Evolutionary conservation across 2,888 invertebrate species (phyloP), one percentile per base, ranked within the genome.

Genomic region (Drosophila anceps): DNA sequence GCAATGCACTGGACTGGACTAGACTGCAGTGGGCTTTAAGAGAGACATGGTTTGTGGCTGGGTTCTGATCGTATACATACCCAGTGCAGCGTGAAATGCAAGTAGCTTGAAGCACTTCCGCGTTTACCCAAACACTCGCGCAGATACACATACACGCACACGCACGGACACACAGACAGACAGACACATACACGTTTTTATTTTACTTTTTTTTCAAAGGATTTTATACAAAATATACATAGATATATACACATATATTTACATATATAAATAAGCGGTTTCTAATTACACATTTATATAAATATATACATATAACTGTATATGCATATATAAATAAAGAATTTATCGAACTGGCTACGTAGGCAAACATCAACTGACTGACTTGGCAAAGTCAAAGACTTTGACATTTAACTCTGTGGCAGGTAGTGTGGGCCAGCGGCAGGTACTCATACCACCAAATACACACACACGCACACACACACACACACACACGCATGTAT

Each of bases 31-130:
- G n/a, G n/a, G n/a, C n/a, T n/a, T n/a, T n/a, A n/a, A n/a, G n/a
- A 31, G 18, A 13, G 6, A 4, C 8, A 8, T 4, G 44, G 1
- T n/a, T 2, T 20, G 7, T 7, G 12, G 4, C 1, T 12, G 15
- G 24, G 6, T 6, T 29, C 13, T 8, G 10, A 20, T 33, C 29
- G 27, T 18, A 54, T 66, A 65, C 64, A 41, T 74, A 70, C 33
- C 58, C 78, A 72, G 66, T 18, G 63, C 46, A 79, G 73, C 78
- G 77, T 79, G 73, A 79, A 81, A 73, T 69, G 63, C 66, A 73
- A 62, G 67, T 44, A 44, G 63, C 62, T 64, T 29, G 54, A 79
- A 66, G 64, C 37, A 73, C 79, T 79, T 79, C 79, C 79, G 81
- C 73, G 66, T 79, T 76, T 15, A 33, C 44, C 27, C 10, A 37